Percentiles rank a stretch among this genome's conserved stretches.
Conservation (phyloP, 2,113 vertebrate genomes). For the Notechis scutatus region DNA sequence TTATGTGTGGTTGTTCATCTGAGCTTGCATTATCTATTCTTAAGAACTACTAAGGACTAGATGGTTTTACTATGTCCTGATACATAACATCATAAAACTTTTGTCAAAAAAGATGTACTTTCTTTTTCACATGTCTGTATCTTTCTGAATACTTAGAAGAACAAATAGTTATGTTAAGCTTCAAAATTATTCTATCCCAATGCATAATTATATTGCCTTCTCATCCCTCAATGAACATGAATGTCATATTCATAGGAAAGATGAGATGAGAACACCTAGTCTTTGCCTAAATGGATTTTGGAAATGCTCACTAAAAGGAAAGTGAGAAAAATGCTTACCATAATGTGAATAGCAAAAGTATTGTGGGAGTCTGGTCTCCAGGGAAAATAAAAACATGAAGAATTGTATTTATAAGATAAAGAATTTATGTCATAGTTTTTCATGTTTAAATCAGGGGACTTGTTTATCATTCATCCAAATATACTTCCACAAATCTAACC, state of each 20-base stretch:
- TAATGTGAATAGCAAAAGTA: neutral
- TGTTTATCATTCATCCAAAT: neutral
- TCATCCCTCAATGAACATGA: neutral
- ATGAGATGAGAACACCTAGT: neutral
- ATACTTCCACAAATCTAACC: neutral
- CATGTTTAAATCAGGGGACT: neutral
- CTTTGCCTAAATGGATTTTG: neutral
- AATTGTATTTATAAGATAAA: neutral
- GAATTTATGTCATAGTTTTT: neutral
- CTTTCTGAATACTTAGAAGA: neutral
- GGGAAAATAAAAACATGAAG: neutral
- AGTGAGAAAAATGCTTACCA: neutral
- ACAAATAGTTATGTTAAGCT: neutral
- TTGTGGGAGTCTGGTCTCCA: neutral
- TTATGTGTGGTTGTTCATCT: neutral
- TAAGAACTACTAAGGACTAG: neutral
- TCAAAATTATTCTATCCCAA: neutral
- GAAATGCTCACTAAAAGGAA: neutral
- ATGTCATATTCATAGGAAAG: neutral
- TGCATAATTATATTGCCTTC: neutral
- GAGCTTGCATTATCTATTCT: neutral
- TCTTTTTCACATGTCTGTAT: neutral
- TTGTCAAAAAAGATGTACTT: neutral
- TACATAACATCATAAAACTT: neutral
- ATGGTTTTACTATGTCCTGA: neutral